Base-by-base conservation (phyloP, 2,888 invertebrate species). In the Pristionchus mayeri region DNA sequence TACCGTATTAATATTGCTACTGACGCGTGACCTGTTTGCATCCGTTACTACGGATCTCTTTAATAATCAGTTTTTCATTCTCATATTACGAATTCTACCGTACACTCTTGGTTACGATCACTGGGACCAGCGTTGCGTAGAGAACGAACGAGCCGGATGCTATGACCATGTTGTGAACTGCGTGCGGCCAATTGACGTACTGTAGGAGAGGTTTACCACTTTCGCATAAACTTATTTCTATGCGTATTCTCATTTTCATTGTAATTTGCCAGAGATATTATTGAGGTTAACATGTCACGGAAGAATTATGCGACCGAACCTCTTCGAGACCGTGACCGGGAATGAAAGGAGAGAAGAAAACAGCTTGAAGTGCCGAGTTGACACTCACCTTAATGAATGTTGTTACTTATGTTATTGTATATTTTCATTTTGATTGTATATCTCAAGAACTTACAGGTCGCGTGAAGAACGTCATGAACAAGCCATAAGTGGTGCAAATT, bases 151-250 rank as follows among this genome's bases (percentile, higher is more conserved):
- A 63, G 18, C 18, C 21, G 34, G 6, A 13, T 4, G 63, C 34
- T 4, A 63, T 21, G 21, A 13, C 34, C 21, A 63, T 63, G 21
- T 63, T 63, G 63, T 63, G 63, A 2, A 63, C 63, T 2, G 63
- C 63, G 21, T 63, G 63, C 34, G 63, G 30, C 63, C 34, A 63
- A 21, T 63, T 63, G 34, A 60, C 60, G 30, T 60, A 60, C 60
- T 60, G 60, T 27, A 30, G 60, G 9, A 24, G 24, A 60, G 44
- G 44, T 44, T 44, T 44, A 13, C 44, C 6, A 44, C 6, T 44
- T 44, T 44, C 13, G 7, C 44, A 13, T 13, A 13, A 44, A 13
- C 44, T 44, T 44, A 44, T 44, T 9, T 44, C 44, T 13, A 44
- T 44, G 44, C 44, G 13, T 44, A 44, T 13, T 44, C 13, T 13